Conservation (phyloP, 2,797 vertebrate species). For the Sciurus vulgaris region DNA sequence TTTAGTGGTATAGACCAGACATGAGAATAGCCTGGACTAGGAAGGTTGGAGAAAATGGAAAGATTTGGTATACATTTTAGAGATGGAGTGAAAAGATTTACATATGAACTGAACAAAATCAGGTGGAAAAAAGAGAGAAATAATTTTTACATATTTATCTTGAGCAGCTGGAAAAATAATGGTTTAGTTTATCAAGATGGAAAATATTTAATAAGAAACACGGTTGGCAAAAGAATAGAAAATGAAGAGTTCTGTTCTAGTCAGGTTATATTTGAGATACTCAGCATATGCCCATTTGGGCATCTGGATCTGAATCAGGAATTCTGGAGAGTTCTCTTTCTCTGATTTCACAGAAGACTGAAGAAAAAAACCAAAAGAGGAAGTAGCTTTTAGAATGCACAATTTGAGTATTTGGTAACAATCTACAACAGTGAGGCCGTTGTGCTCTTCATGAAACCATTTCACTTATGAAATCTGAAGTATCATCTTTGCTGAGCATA, state of each 20-base stretch:
- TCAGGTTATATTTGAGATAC: background rate
- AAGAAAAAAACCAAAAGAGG: background rate
- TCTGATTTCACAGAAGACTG: background rate
- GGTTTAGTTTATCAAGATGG: background rate
- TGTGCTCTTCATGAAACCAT: background rate
- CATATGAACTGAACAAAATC: conserved; percentile 8
- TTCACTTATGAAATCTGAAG: conserved; percentile 20
- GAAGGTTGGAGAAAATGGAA: background rate
- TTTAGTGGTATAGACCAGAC: background rate
- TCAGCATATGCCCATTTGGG: background rate
- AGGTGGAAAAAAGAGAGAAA: background rate
- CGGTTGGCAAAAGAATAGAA: background rate
- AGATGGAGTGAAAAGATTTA: background rate
- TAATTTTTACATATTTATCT: background rate
- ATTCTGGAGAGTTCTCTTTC: background rate
- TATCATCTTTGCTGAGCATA: background rate
- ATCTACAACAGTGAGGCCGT: background rate
- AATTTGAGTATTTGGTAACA: background rate
- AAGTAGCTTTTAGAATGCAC: background rate
- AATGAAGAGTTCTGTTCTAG: background rate
- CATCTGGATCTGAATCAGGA: background rate
- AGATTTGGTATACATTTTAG: background rate
- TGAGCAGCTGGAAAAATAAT: background rate
- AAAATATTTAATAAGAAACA: background rate
- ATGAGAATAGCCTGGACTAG: background rate